Base-by-base conservation (phyloP, 2,888 invertebrate genomes). In the Andricus quercusramuli region DNA sequence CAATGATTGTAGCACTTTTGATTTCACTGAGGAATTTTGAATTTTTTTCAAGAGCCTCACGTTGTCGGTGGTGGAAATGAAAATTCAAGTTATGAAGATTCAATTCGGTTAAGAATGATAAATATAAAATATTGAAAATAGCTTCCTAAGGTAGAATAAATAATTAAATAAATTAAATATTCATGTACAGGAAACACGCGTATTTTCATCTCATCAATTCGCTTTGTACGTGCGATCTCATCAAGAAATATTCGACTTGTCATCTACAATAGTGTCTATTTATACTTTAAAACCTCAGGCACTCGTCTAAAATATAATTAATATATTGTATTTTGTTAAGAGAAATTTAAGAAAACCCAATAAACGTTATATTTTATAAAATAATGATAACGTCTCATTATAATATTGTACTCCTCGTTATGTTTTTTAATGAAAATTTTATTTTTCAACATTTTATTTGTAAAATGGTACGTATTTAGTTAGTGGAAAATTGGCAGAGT, bases 361-460 rank as follows among this genome's bases (percentile, higher is more conserved):
- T 89, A 89, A 89, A 89, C 82, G 82, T 85, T 87, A 85, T 87
- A 89, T 89, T 89, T 89, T 89, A 76, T 88, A 82, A 83, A 78
- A 29, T 37, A 64, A 77, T 22, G 22, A 68, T 65, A 37, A 13
- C n/a, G n/a, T 56, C 4, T 56, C 15, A 47, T 17, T 32, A 37
- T 56, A 41, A 3, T 41, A 13, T 6, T n/a, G 13, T 13, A 74
- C n/a, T 68, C 47, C 25, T 68, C 6, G 22, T 47, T 47, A 41
- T n/a, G 13, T 59, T 29, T 59, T 56, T 32, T 51, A 67, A 22
- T 44, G 22, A 47, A 41, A 22, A 44, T 5, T 2, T 68, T 1
- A 44, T 25, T 67, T 25, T 47, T 68, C 8, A 41, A 13, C 17
- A 37, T 67, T 44, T 41, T 20, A 41, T 37, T 41, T 41, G 9